Evolutionary conservation across 1,140 invertebrate genomes (phyloP), one percentile per base, ranked within the genome.

Genomic region (Pogonomyrmex californicus): DNA sequence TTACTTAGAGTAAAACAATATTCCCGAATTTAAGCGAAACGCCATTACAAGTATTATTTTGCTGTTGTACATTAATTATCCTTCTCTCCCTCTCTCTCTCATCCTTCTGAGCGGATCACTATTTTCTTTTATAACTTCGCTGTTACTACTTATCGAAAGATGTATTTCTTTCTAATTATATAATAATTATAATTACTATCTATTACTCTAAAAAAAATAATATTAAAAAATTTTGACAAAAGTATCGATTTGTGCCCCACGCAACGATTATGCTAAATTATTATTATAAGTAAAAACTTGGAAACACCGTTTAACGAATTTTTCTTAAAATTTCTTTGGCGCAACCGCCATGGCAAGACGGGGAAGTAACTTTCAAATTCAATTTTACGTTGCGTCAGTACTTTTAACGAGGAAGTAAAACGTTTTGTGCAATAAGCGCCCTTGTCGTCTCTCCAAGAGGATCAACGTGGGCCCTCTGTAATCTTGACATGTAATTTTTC

Each of bases 391-490:
- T 76, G 17, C 41, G 47, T 85, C 71, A 76, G 71, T 73, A 73
- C 81, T 73, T 76, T 81, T 81, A 81, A 81, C 78, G 38, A 81
- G 78, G 78, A 70, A 36, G n/a, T 81, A 81, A 81, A 81, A 70
- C 65, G 65, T 81, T 81, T 81, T 81, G 78, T 33, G 51, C 78
- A 81, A 81, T 81, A 81, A 81, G 44, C 56, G 75, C 62, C 38
- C 73, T 56, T 79, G 75, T 86, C 76, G 85, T 86, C 62, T 6
- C 36, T 58, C 17, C 60, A 47, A 44, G 51, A 79, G 75, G 62
- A 86, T 86, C 76, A 70, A 79, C 81, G 81, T 76, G 44, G 81
- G 56, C 0, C 47, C 49, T 81, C 49, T 56, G 63, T 81, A 70
- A 70, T 81, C 65, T 70, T 56, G 49, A 56, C 65, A 30, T 66